Conservation (phyloP, 2,113 vertebrate genomes). For the Aramus guarauna region DNA sequence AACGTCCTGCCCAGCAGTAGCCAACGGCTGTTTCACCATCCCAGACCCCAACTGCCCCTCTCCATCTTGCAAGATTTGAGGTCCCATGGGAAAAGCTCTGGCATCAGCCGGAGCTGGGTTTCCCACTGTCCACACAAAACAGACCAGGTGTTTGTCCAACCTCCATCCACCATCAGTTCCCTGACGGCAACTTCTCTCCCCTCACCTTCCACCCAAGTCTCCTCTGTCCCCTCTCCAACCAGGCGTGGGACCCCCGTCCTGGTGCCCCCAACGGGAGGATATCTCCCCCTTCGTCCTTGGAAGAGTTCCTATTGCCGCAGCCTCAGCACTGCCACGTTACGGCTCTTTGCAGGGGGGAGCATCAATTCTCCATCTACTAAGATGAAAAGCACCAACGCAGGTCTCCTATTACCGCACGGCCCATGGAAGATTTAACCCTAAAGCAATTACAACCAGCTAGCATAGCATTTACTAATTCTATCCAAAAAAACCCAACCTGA, state of each 20-base stretch:
- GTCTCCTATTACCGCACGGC: accelerated
- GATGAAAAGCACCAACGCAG: background rate
- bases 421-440: background rate
- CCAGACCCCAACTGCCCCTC: background rate
- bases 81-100: background rate
- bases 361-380: background rate
- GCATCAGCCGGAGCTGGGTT: background rate
- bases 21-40: accelerated
- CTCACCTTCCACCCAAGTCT: accelerated
- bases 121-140: background rate
- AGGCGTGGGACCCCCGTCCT: accelerated
- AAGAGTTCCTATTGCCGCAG: background rate
- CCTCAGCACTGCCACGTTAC: accelerated
- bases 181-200: background rate
- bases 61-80: background rate
- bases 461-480: background rate
- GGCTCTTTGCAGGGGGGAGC: accelerated
- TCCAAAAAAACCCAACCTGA: background rate
- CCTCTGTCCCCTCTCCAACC: background rate
- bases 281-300: background rate
- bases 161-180: background rate
- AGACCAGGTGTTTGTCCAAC: accelerated
- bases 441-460: background rate
- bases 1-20: accelerated
- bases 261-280: accelerated